These are phyloP conservation scores for Andricus quercusramuli DNA, from an alignment of 2,888 invertebrate genomes.

Conservation along the genomic window DNA sequence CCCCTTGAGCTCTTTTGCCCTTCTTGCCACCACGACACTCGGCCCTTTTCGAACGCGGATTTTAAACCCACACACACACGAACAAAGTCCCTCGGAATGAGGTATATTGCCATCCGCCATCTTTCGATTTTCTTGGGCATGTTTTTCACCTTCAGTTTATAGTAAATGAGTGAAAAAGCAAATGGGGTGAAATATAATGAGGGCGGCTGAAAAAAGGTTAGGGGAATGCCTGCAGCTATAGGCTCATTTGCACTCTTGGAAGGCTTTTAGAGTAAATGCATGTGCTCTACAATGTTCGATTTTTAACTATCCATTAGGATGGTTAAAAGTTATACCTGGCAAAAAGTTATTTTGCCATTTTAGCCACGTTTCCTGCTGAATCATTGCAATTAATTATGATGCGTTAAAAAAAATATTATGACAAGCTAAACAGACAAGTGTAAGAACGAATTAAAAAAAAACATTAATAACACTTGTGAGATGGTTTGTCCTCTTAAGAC, in stretches of 20 bases:
- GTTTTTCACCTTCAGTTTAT: not conserved
- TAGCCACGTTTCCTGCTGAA: too few species aligned
- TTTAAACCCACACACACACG: conserved; percentile 16
- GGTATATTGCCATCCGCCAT: conserved; percentile 9
- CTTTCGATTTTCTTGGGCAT: conserved; percentile 15
- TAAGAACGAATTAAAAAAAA: too few species aligned
- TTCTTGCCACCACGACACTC: conserved; percentile 55
- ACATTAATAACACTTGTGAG: too few species aligned
- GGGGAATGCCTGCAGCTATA: not conserved
- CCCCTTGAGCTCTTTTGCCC: conserved; percentile 60
- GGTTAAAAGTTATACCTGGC: too few species aligned
- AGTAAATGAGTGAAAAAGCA: not conserved
- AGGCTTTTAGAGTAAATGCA: not conserved
- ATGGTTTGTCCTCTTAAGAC: too few species aligned
- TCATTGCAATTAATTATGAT: too few species aligned
- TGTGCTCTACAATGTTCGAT: not conserved
- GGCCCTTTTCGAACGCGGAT: conserved; percentile 54
- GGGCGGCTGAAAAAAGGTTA: not conserved
- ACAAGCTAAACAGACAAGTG: too few species aligned
- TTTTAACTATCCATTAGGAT: too few species aligned
- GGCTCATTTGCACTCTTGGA: not conserved
- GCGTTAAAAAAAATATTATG: too few species aligned
- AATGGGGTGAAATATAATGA: not conserved
- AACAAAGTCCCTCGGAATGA: not conserved
- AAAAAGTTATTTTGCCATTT: too few species aligned